Base-by-base conservation (phyloP, 1,140 invertebrate species). In the Lepidotrigona ventralis region DNA sequence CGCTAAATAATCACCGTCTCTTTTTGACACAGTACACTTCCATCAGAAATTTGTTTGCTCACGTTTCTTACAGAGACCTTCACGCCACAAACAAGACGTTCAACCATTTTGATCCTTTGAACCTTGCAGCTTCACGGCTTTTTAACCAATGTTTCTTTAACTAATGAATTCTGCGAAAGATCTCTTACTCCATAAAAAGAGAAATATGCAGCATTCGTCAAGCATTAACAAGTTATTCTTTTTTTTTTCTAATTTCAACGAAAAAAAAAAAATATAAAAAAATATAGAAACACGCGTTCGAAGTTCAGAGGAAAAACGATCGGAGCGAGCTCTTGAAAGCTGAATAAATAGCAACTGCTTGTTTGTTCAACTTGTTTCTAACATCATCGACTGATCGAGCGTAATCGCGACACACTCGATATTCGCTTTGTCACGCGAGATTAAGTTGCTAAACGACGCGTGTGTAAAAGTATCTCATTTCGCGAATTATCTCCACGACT, bases 11-110 rank as follows among this genome's bases (percentile, higher is more conserved):
- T 46, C 64, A 15, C 5, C n/a, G n/a, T 64, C 5, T 29, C 60
- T 51, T 51, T 33, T 29, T 46, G 39, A 64, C 33, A 77, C n/a
- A 17, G 23, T 77, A 53, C 53, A 64, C 53, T 53, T 21, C 51
- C 60, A 29, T 66, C 60, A 23, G 15, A 77, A 66, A 77, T 66
- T 77, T 77, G 64, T 77, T 77, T 77, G 60, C 21, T 46, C 29
- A 21, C 11, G 23, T 54, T n/a, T 8, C 9, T 33, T 17, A 21
- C 14, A 79, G 15, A 6, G 21, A 69, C n/a, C 21, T 46, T 39
- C 14, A 46, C 15, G 56, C 23, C 5, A 1, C 33, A n/a, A n/a
- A n/a, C 12, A 6, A 33, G 15, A n/a, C 23, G 23, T 46, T 75
- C 4, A 9, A 6, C 39, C 23, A 56, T 26, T n/a, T 73, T 74